Evolutionary conservation across 2,888 invertebrate genomes (phyloP).

Genomic region (Trypoxylon attenuatum): DNA sequence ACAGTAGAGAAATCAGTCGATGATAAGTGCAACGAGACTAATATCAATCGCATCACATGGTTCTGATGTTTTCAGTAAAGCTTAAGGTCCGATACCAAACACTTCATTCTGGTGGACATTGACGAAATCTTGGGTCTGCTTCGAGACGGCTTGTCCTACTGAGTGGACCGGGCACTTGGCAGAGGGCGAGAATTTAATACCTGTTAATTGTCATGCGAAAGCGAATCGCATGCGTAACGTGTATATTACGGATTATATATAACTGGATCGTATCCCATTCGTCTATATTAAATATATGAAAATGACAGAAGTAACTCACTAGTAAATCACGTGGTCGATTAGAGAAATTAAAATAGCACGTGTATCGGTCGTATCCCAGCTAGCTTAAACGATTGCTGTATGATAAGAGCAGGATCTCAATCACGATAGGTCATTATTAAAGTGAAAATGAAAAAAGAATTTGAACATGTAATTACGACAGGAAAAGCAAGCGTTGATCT

Average conservation of each 20-base stretch:
- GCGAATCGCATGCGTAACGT: slow-evolving; percentile 26
- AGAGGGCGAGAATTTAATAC: slow-evolving; percentile 44
- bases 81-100: no score
- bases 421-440: not conserved
- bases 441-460: not conserved
- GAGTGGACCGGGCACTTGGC: slow-evolving; percentile 45
- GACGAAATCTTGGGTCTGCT: slow-evolving; percentile 19
- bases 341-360: not conserved
- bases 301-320: no score
- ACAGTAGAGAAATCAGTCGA: no score
- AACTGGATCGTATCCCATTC: not conserved
- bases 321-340: not conserved
- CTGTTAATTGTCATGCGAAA: slow-evolving; percentile 51
- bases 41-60: no score
- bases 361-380: not conserved
- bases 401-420: not conserved
- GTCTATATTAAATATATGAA: no score
- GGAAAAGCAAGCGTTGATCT: slow-evolving; percentile 23
- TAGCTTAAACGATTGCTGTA: not conserved
- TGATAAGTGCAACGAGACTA: no score
- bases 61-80: no score
- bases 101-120: slow-evolving; percentile 6
- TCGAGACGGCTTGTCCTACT: slow-evolving; percentile 46
- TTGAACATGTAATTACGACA: not conserved
- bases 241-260: slow-evolving; percentile 7